Base-by-base conservation (phyloP, 2,888 invertebrate species). In the Epinotia demarniana region DNA sequence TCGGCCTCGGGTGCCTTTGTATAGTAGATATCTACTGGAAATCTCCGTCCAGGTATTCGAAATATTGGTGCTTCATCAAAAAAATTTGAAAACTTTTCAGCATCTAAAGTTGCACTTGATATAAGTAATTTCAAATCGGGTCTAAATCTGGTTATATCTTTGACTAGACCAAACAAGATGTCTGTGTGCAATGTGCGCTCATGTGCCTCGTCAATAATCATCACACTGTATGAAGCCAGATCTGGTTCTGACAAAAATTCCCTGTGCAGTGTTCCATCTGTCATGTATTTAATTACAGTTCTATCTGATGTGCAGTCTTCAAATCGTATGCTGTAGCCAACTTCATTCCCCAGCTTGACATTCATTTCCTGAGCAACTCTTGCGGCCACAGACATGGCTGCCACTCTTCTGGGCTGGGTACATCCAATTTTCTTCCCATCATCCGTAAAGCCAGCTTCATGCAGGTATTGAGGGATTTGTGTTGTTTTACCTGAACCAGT, bases 171-270 rank as follows among this genome's bases (percentile, higher is more conserved):
- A 93, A 99, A 99, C 55, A 99, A 94, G 83, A 99, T 98, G 88
- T 99, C 99, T 1, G 99, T 99, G 86, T 99, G 99, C 2, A 99
- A 94, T 0, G 99, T 99, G 60, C 99, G 95, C 90, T 99, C 99
- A 92, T 99, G 99, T 78, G 99, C 99, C 94, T 99, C 99, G 90
- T 99, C 99, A 86, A 99, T 99, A 76, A 99, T 99, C 97, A 99
- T 98, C 0, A 99, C 99, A 94, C 98, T 99, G 90, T 99, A 99
- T 2, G 98, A 97, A 60, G 97, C 97, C 74, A 99, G 94, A 94
- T 99, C 99, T 0, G 99, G 99, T 90, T 99, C 99, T 61, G 98
- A 98, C 2, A 99, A 95, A 89, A 99, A 99, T 92, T 99, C 99
- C 84, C 99, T 94, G 80, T 99, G 97, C 61, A 99, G 91, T 85